Base-by-base conservation (phyloP, 1,140 invertebrate genomes). In the Eupristina koningsbergeri region DNA sequence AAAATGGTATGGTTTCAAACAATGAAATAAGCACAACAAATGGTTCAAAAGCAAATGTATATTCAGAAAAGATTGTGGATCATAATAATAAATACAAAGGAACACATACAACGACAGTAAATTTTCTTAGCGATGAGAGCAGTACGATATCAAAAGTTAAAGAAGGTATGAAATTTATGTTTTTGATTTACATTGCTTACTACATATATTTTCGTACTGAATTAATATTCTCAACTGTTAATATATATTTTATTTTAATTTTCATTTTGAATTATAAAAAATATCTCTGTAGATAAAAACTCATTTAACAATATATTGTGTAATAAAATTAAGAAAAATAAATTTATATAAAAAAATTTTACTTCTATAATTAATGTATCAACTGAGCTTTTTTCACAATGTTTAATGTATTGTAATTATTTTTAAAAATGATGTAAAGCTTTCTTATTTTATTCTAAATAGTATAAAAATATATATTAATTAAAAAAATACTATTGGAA, bases 111-210 rank as follows among this genome's bases (percentile, higher is more conserved):
- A 85, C 79, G 0, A 85, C 84, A 5, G 84, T 85, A 0, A 85
- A 78, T 47, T 73, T 84, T 13, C 41, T 84, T 34, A 63, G 39
- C 26, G 45, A 80, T 34, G 83, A 80, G 76, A 45, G 53, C 77
- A 75, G 17, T 7, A 15, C 67, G 6, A 0, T 73, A 11, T 29
- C 82, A n/a, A 83, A 45, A 71, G 19, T 79, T 7, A 26, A 29
- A 50, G 76, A 84, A 79, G 83, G 83, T 84, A 74, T 34, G 34
- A 50, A 3, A 71, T 80, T 69, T 71, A 71, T 11, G 19, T 41
- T 41, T 71, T 11, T 0, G 5, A 36, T 67, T 69, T 69, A 1
- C n/a, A 22, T 8, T 50, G 29, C 34, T 63, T 39, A 58, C 13
- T 63, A 39, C 22, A 8, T 71, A 71, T 3, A 1, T 9, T 3